phyloP scores from a whole-genome alignment of 2,113 vertebrate genomes.

The Corythoichthys haematopterus region DNA sequence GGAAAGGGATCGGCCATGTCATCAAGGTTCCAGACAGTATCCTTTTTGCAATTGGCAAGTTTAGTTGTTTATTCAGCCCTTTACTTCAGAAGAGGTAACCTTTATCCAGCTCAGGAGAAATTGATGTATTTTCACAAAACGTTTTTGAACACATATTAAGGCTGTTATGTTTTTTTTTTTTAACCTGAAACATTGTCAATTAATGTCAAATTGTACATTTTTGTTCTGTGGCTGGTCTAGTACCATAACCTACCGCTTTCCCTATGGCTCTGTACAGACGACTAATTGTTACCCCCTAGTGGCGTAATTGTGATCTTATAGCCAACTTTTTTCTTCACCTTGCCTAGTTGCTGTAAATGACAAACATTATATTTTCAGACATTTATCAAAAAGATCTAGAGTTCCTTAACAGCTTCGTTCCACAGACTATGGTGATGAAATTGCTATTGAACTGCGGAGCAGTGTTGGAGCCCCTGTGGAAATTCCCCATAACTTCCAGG shows the following conservation, averaged over 20 bases:
- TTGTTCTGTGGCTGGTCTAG: too few relatives aligned
- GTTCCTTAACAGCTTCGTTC: conserved; percentile 72
- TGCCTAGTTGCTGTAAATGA: background rate
- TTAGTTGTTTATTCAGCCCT: background rate
- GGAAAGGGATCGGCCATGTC: conserved; percentile 97
- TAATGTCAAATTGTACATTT: too few relatives aligned
- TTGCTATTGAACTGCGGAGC: conserved; percentile 94
- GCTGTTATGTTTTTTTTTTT: too few relatives aligned
- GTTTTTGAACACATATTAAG: too few relatives aligned
- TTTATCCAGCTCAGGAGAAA: background rate
- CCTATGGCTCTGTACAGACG: too few relatives aligned
- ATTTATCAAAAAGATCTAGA: background rate
- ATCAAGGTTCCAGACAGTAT: conserved; percentile 99
- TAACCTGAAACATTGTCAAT: too few relatives aligned
- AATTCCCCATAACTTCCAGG: conserved; percentile 97
- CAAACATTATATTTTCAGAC: background rate
- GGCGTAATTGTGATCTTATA: background rate
- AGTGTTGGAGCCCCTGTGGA: conserved; percentile 94
- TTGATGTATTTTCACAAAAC: background rate
- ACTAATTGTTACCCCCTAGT: background rate
- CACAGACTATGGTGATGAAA: conserved; percentile 97
- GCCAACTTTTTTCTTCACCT: background rate
- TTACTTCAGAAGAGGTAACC: too few relatives aligned
- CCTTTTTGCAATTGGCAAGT: conserved; percentile 63
- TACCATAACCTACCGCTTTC: too few relatives aligned